Evolutionary conservation across 2,888 invertebrate species (phyloP).

Genomic region (Sarcophaga subvicina): DNA sequence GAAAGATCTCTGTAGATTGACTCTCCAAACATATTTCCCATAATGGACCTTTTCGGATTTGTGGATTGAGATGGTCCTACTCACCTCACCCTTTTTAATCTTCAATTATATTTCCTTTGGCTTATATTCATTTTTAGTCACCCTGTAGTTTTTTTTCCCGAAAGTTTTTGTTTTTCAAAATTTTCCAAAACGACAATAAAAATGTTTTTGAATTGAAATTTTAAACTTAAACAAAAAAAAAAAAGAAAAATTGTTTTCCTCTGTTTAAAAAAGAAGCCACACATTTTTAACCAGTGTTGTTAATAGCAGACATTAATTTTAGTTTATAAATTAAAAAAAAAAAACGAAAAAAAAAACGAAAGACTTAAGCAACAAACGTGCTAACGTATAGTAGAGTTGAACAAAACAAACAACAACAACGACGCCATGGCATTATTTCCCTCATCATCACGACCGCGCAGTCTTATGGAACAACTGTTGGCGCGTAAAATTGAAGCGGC

Average conservation of each 20-base stretch:
- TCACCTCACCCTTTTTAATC: too few relatives aligned
- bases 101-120: neutral
- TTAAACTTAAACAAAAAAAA: slow-evolving; percentile 25
- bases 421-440: slow-evolving; percentile 81
- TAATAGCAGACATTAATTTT: slow-evolving; percentile 52
- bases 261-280: neutral
- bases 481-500: slow-evolving; percentile 92
- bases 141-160: neutral
- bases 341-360: slow-evolving; percentile 66
- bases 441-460: slow-evolving; percentile 86
- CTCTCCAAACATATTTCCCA: too few relatives aligned
- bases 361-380: slow-evolving; percentile 78
- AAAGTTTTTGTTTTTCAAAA: neutral
- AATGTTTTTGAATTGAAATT: neutral
- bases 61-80: too few relatives aligned
- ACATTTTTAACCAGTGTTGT: slow-evolving; percentile 25
- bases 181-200: neutral
- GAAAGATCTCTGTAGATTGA: too few relatives aligned
- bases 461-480: slow-evolving; percentile 91
- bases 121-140: neutral
- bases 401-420: slow-evolving; percentile 14
- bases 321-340: slow-evolving; percentile 23
- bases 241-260: neutral
- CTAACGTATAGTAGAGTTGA: neutral
- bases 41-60: too few relatives aligned